Percentiles rank a stretch among this genome's conserved stretches.
Conservation (phyloP, 2,888 invertebrate genomes). For the Tenthredo distinguenda region DNA sequence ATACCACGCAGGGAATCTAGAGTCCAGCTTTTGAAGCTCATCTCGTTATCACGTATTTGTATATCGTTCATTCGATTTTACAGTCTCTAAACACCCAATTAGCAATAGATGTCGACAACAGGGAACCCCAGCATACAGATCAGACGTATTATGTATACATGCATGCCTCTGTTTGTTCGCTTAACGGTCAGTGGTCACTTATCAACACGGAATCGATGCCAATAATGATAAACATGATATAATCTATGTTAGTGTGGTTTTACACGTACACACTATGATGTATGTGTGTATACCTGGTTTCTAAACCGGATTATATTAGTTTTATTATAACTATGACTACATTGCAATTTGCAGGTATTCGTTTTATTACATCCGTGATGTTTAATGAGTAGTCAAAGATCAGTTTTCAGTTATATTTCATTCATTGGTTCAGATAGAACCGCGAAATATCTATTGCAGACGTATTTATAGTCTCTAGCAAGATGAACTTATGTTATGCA, state of each 20-base stretch:
- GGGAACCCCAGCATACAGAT: slow-evolving; percentile 4
- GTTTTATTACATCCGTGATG: slow-evolving; percentile 21
- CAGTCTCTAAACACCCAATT: slow-evolving; percentile 5
- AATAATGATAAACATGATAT: slow-evolving; percentile 25
- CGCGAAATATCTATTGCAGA: neutral
- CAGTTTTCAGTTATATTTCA: neutral
- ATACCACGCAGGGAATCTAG: neutral
- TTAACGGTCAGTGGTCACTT: slow-evolving; percentile 27
- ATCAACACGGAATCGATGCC: slow-evolving; percentile 8
- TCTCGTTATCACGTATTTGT: neutral
- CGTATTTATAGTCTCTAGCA: neutral
- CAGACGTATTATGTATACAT: neutral
- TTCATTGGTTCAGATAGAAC: slow-evolving; percentile 30
- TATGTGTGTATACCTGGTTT: neutral
- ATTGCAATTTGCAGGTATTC: slow-evolving; percentile 16
- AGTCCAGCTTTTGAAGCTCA: neutral
- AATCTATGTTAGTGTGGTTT: neutral
- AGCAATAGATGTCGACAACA: neutral
- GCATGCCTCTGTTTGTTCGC: slow-evolving; percentile 28
- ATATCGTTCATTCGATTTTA: neutral
- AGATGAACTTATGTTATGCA: neutral
- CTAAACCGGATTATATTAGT: slow-evolving; percentile 33
- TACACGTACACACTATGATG: neutral
- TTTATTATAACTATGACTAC: slow-evolving; percentile 1
- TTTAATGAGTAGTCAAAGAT: neutral